phyloP scores from a whole-genome alignment of 2,797 vertebrate genomes.

The Erethizon dorsatum region DNA sequence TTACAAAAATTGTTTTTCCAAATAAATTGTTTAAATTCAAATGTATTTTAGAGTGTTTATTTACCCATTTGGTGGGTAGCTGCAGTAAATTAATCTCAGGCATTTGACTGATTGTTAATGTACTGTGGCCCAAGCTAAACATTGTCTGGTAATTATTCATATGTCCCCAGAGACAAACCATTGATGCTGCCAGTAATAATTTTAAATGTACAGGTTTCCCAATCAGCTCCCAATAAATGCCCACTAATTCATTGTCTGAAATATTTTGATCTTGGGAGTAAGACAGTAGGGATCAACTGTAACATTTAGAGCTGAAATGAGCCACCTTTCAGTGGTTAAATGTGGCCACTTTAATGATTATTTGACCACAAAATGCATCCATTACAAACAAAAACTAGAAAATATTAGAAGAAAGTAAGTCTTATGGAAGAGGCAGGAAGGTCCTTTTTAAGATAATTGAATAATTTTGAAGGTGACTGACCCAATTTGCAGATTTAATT shows the following conservation, averaged over 20 bases:
- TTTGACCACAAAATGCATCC: not conserved
- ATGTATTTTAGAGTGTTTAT: not conserved
- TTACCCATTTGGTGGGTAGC: constrained; percentile 17
- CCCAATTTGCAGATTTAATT: not conserved
- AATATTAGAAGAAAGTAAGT: not conserved
- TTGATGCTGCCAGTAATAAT: not conserved
- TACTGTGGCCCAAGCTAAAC: not conserved
- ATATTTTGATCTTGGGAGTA: constrained; percentile 31
- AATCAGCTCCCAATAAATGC: not conserved
- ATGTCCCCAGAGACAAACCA: constrained; percentile 6
- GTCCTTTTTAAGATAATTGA: not conserved
- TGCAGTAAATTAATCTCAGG: constrained; percentile 15
- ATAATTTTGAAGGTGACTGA: not conserved
- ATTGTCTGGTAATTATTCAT: constrained; percentile 30
- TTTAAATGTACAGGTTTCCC: not conserved
- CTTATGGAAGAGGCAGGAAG: not conserved
- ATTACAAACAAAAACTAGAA: not conserved
- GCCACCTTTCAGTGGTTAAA: not conserved
- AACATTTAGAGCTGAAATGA: not conserved
- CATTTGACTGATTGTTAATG: constrained; percentile 58
- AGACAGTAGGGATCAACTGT: not conserved
- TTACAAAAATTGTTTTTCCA: constrained; percentile 28
- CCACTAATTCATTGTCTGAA: constrained; percentile 5
- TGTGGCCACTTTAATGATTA: not conserved
- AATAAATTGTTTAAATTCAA: constrained; percentile 22